These are phyloP conservation scores for Loripinus fragilis DNA, from an alignment of 2,888 invertebrate species.

Conservation along the genomic window DNA sequence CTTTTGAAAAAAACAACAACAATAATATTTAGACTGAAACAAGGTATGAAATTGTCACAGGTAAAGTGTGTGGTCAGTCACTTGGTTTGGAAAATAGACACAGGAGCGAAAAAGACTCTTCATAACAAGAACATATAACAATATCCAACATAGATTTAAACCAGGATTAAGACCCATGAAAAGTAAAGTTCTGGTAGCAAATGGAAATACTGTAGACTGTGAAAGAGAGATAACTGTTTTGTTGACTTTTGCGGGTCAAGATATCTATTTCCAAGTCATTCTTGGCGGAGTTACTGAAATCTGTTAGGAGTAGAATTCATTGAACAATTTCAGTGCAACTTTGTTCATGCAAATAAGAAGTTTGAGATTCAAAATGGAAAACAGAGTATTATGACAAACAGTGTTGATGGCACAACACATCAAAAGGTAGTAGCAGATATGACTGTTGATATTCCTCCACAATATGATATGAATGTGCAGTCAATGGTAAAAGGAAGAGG, in stretches of 20 bases:
- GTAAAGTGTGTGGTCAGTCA: neutral
- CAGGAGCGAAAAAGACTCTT: slow-evolving; percentile 2
- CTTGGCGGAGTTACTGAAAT: slow-evolving; percentile 14
- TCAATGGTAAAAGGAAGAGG: neutral
- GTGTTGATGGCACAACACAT: neutral
- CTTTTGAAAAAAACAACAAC: neutral
- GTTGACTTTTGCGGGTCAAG: neutral
- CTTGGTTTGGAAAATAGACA: slow-evolving; percentile 1
- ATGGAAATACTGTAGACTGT: slow-evolving; percentile 7
- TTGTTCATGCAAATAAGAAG: slow-evolving; percentile 6
- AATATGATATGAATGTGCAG: neutral
- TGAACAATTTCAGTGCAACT: slow-evolving; percentile 19
- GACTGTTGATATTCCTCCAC: slow-evolving; percentile 11
- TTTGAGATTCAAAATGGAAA: slow-evolving; percentile 3
- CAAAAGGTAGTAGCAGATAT: neutral
- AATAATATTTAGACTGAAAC: neutral
- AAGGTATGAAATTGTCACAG: neutral
- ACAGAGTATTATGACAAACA: neutral
- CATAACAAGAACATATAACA: slow-evolving; percentile 2
- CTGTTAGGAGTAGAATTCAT: slow-evolving; percentile 9
- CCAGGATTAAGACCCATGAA: slow-evolving; percentile 9
- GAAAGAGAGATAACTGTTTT: neutral
- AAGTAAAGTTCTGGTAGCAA: slow-evolving; percentile 1
- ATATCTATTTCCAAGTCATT: slow-evolving; percentile 1
- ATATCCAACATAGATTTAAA: slow-evolving; percentile 2